Base-by-base conservation (phyloP, 2,888 invertebrate genomes). In the Dynastes grantii region DNA sequence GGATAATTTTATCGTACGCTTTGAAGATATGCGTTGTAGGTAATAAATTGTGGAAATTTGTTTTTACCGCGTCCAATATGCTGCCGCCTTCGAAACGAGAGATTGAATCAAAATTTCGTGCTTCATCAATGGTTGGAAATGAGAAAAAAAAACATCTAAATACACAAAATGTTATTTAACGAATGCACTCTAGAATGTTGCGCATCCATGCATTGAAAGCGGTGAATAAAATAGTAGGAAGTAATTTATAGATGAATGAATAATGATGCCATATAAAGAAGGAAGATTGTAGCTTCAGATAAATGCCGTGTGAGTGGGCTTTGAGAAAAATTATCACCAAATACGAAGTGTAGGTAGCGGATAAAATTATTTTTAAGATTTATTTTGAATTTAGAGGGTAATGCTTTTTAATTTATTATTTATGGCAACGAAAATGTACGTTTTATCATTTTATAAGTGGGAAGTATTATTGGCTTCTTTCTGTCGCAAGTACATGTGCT, bases 221-320 rank as follows among this genome's bases (percentile, higher is more conserved):
- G 37, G 16, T 64, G n/a, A 40, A 40, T 64, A 64, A 32, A 64
- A 64, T 64, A n/a, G 64, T 64, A 64, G 64, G 64, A 64, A 64
- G 40, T 64, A 64, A 64, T 64, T 64, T 64, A 64, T 64, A 37
- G 64, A 64, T 32, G 64, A 32, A 64, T 64, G 32, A 64, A 64
- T 64, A 64, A 64, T 40, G 64, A 64, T 37, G 32, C 63, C 32
- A 37, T 64, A 64, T 37, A 64, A 64, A 64, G 63, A 64, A 64
- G 37, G 37, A 32, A 64, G 64, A 64, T 64, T 64, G 32, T 64
- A 16, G 40, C 16, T 64, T 40, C 64, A 64, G 64, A 37, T 37
- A 58, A 22, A 22, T 22, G 55, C 22, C n/a, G 16, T 16, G 22
- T 22, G 55, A 58, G 55, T 58, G 16, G 55, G 55, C 22, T 8